A percentile compares a stretch with the other conserved stretches of the same genome.
Evolutionary conservation across 2,888 invertebrate species (phyloP).

Genomic region (Phasia obesa): DNA sequence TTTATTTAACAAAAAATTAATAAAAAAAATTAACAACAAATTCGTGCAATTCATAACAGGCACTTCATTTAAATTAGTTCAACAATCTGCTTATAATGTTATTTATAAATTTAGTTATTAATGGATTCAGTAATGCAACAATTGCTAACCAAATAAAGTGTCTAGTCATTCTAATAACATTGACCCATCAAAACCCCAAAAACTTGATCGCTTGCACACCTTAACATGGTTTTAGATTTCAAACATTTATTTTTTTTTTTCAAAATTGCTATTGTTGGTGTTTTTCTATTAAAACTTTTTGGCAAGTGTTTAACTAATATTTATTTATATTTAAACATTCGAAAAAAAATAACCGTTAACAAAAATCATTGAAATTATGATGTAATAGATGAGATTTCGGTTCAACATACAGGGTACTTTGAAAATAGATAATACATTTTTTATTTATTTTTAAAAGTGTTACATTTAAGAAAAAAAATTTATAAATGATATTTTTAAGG

Average conservation of each 20-base stretch:
- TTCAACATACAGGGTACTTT: slow-evolving; percentile 34
- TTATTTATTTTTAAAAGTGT: too few species aligned
- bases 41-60: slow-evolving; percentile 59
- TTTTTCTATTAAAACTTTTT: slow-evolving; percentile 30
- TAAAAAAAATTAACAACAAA: slow-evolving; percentile 60
- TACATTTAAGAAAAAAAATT: too few species aligned
- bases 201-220: slow-evolving; percentile 60
- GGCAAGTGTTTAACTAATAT: slow-evolving; percentile 60
- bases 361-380: slow-evolving; percentile 55
- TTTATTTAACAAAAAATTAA: background rate
- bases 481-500: too few species aligned
- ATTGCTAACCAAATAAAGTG: slow-evolving; percentile 43
- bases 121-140: slow-evolving; percentile 46
- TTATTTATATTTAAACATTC: slow-evolving; percentile 29
- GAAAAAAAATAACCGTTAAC: slow-evolving; percentile 41
- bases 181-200: slow-evolving; percentile 60
- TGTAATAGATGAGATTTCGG: slow-evolving; percentile 36
- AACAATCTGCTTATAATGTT: slow-evolving; percentile 27
- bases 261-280: slow-evolving; percentile 16
- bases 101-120: slow-evolving; percentile 24
- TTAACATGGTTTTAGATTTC: slow-evolving; percentile 68
- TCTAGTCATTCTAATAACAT: slow-evolving; percentile 56
- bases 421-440: too few species aligned
- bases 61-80: slow-evolving; percentile 27
- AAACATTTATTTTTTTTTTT: slow-evolving; percentile 17